Conservation (phyloP, 2,888 invertebrate genomes). For the Gari tellinella region DNA sequence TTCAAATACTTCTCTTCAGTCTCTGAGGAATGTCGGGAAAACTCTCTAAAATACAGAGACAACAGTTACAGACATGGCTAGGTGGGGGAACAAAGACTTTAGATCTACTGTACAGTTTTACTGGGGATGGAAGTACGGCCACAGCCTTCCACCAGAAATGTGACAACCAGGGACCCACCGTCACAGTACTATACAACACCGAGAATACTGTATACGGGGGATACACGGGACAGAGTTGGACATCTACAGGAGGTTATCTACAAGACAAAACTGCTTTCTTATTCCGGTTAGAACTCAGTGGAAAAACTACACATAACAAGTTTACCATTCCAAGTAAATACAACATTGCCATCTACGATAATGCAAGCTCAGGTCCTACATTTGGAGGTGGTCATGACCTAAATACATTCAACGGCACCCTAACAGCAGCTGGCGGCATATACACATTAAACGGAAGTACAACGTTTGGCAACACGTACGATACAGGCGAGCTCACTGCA, state of each 20-base stretch:
- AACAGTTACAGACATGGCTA: slow-evolving; percentile 58
- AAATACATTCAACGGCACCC: slow-evolving; percentile 29
- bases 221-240: slow-evolving; percentile 55
- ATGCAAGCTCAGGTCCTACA: slow-evolving; percentile 32
- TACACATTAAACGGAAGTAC: slow-evolving; percentile 32
- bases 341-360: slow-evolving; percentile 10
- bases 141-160: slow-evolving; percentile 60
- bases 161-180: slow-evolving; percentile 63
- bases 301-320: slow-evolving; percentile 20
- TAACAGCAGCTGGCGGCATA: not conserved
- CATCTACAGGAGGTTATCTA: slow-evolving; percentile 18
- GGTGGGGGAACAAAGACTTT: slow-evolving; percentile 40
- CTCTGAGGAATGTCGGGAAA: too few relatives aligned
- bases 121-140: slow-evolving; percentile 53
- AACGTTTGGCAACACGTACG: slow-evolving; percentile 19
- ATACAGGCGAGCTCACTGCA: slow-evolving; percentile 17
- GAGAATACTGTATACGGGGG: slow-evolving; percentile 60
- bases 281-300: slow-evolving; percentile 45
- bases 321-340: slow-evolving; percentile 41
- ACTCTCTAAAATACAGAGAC: too few relatives aligned
- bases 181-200: slow-evolving; percentile 61
- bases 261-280: slow-evolving; percentile 56
- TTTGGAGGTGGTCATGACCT: slow-evolving; percentile 52
- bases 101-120: slow-evolving; percentile 54
- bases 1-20: too few relatives aligned